Evolutionary conservation across 2,888 invertebrate genomes (phyloP).

Genomic region (Xylocampa areola): DNA sequence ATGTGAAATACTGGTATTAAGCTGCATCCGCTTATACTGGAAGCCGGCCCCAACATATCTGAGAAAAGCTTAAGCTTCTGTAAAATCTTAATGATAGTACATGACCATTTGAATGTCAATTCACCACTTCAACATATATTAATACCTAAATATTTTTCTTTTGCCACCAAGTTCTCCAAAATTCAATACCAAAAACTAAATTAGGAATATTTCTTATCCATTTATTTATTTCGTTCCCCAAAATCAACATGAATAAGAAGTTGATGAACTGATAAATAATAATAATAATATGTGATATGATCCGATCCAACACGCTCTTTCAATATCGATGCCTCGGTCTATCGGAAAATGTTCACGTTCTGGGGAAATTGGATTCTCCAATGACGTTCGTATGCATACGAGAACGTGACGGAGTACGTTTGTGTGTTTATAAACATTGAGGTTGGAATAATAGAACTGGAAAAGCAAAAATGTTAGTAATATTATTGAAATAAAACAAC

Average conservation of each 20-base stretch:
- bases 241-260: not conserved
- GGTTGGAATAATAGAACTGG: not conserved
- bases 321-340: constrained; percentile 68
- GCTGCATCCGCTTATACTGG: too few relatives aligned
- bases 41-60: too few relatives aligned
- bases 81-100: too few relatives aligned
- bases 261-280: constrained; percentile 43
- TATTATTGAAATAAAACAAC: too few relatives aligned
- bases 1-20: too few relatives aligned
- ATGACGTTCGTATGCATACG: constrained; percentile 62
- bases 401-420: constrained; percentile 19
- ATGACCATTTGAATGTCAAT: too few relatives aligned
- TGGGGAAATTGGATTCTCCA: constrained; percentile 78
- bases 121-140: too few relatives aligned
- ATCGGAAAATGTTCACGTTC: constrained; percentile 75
- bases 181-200: too few relatives aligned
- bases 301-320: constrained; percentile 54
- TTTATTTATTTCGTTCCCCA: not conserved
- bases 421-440: constrained; percentile 32
- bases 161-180: too few relatives aligned
- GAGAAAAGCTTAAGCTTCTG: too few relatives aligned
- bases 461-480: not conserved
- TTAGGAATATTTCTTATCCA: too few relatives aligned
- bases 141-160: too few relatives aligned
- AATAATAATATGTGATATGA: constrained; percentile 35